Conservation (phyloP, 2,888 invertebrate species). For the Escarpia spicata region DNA sequence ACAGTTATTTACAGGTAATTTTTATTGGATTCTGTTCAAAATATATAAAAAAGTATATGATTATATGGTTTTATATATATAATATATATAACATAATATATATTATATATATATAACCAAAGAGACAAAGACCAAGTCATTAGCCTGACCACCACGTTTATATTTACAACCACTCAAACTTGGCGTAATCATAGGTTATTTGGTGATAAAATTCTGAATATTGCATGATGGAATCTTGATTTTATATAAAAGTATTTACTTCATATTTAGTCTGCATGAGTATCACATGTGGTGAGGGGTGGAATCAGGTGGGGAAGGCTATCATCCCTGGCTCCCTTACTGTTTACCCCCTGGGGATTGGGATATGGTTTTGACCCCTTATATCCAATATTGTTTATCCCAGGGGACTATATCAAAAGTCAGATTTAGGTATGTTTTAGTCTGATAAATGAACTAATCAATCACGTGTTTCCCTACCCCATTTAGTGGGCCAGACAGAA, state of each 20-base stretch:
- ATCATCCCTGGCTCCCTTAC: background rate
- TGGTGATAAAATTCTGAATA: background rate
- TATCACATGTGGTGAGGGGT: background rate
- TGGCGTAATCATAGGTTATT: background rate
- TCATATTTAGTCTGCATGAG: background rate
- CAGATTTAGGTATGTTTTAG: background rate
- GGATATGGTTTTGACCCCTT: background rate
- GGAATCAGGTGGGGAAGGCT: background rate
- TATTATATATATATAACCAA: too few species aligned
- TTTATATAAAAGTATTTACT: background rate
- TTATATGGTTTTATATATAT: too few species aligned
- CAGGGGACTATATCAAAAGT: background rate
- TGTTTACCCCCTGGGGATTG: background rate
- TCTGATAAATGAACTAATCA: background rate
- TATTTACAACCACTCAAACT: too few species aligned
- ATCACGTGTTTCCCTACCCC: too few species aligned
- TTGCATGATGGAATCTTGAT: background rate
- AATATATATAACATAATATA: background rate
- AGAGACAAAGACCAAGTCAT: too few species aligned
- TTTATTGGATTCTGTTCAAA: background rate
- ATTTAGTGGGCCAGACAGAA: too few species aligned
- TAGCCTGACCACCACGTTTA: too few species aligned
- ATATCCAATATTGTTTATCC: slow-evolving; percentile 8
- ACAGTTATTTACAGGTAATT: background rate
- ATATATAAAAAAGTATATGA: background rate